Base-by-base conservation (phyloP, 1,140 invertebrate genomes). In the Lepidurus arcticus region DNA sequence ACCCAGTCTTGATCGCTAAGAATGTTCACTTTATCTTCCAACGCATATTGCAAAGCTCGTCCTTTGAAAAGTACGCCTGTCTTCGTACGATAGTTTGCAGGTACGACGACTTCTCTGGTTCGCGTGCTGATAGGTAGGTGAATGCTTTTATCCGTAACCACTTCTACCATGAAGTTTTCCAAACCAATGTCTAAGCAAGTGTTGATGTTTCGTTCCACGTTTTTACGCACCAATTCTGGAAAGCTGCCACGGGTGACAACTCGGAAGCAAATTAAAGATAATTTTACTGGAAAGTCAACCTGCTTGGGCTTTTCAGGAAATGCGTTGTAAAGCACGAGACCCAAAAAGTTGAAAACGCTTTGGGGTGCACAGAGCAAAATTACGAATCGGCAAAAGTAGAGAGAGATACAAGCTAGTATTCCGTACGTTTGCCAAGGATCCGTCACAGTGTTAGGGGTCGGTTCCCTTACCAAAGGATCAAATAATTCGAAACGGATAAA, bases 241-340 rank as follows among this genome's bases (percentile, higher is more conserved):
- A 93, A 98, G 85, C 97, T 94, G 1, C 97, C 97, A 80, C 96
- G 89, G 0, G 97, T 99, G 0, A 99, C 97, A 8, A 98, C 91
- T 76, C 97, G 89, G 80, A 99, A 94, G 84, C 96, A 98, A 74
- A 99, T 92, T 84, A 98, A 98, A 7, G 97, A 97, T 79, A 97
- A 85, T 9, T 98, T 85, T 13, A 94, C 95, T 1, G 94, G 95
- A 7, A 92, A 81, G 6, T 16, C 73, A 16, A 21, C 16, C 2
- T 98, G 86, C 79, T 91, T 88, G 6, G 97, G 94, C 87, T 95
- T 96, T 81, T 95, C 93, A 44, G 95, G 94, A 85, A 98, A 98
- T 78, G 94, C 93, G 87, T 98, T 98, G 85, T 96, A 98, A 79
- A 95, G 88, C 43, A 93, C 90, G 44, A 99, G 86, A 75, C 96